phyloP scores from a whole-genome alignment of 2,888 invertebrate genomes.

The Rhimphoctona megacephalus region DNA sequence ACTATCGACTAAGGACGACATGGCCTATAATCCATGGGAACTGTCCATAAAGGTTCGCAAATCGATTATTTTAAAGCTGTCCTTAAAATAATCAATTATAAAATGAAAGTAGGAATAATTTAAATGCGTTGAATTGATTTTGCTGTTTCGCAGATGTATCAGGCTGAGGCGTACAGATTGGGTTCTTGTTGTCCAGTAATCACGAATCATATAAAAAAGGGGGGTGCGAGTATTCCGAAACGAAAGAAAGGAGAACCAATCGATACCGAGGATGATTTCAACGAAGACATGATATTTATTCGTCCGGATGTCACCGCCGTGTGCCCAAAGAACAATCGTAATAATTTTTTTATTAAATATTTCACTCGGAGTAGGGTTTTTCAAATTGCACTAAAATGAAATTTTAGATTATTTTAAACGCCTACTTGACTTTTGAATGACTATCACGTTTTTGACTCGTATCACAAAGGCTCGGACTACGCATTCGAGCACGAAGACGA shows the following conservation, averaged over 20 bases:
- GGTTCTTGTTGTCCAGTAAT: slow-evolving; percentile 78
- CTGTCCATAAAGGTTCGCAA: slow-evolving; percentile 87
- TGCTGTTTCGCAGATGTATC: slow-evolving; percentile 79
- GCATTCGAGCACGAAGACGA: slow-evolving; percentile 85
- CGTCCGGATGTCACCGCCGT: slow-evolving; percentile 76
- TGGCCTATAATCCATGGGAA: slow-evolving; percentile 90
- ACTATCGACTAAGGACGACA: slow-evolving; percentile 88
- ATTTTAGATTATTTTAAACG: background rate
- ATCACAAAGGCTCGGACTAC: slow-evolving; percentile 75
- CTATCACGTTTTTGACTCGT: background rate
- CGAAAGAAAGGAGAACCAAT: slow-evolving; percentile 85
- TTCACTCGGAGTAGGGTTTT: background rate
- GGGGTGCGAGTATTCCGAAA: slow-evolving; percentile 77
- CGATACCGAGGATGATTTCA: slow-evolving; percentile 87
- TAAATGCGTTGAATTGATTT: background rate
- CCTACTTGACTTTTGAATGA: too few relatives aligned
- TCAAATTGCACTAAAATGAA: background rate
- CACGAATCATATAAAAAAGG: slow-evolving; percentile 76
- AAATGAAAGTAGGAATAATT: background rate
- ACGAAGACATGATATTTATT: slow-evolving; percentile 88
- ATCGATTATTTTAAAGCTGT: background rate
- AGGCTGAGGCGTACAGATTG: slow-evolving; percentile 87
- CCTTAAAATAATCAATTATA: background rate
- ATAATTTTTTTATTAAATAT: background rate
- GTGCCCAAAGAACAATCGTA: slow-evolving; percentile 76